Base-by-base conservation (phyloP, 2,888 invertebrate species). In the Ophonus ardosiacus region DNA sequence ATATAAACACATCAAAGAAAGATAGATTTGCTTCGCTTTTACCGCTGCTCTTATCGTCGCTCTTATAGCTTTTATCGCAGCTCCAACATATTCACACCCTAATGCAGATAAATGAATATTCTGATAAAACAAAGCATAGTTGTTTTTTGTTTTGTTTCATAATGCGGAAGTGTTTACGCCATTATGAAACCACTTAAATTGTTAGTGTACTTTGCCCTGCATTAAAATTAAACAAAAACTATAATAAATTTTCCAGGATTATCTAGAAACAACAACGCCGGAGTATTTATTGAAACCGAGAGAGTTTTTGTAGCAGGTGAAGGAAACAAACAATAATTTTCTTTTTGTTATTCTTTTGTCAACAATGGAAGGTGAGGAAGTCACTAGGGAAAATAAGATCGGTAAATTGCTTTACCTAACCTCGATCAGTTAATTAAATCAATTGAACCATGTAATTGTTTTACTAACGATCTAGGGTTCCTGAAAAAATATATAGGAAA, bases 361-460 rank as follows among this genome's bases (percentile, higher is more conserved):
- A 68, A 68, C 68, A 31, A 10, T 13, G 24, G 17, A 24, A 21
- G 24, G n/a, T 63, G 13, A 15, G 13, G 15, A 65, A 68, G 5
- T 31, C 68, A 68, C n/a, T 38, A 38, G 68, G 68, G 68, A 68
- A 68, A 31, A 63, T 59, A 59, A 24, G 17, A 63, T 13, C 24
- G 38, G 38, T 68, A 13, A 31, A 24, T 68, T 68, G 24, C 24
- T 68, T 68, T 15, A 7, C 13, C 13, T 24, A 31, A 24, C 68
- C 68, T 31, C 31, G 68, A 68, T 68, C 68, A 38, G 38, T 38
- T 68, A 68, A 68, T 68, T 68, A 68, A 68, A 68, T 68, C 68
- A 38, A 68, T n/a, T 68, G 68, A 68, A 68, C 31, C 68, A n/a
- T 68, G 31, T 68, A 68, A 68, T 68, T 68, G 68, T n/a, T 68